Evolutionary conservation across 2,888 invertebrate genomes (phyloP).

Genomic region (Tetanocera ferruginea): DNA sequence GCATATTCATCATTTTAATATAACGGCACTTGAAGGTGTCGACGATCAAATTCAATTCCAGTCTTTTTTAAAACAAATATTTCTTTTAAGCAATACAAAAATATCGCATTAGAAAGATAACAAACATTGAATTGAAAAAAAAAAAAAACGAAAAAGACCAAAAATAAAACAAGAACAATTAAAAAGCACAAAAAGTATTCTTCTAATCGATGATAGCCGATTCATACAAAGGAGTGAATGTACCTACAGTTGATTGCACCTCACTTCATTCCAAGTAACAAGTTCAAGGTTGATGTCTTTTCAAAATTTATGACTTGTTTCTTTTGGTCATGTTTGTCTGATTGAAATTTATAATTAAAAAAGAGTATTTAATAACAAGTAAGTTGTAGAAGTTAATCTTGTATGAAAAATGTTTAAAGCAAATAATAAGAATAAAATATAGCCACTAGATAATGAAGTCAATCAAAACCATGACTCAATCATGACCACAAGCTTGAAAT

Average conservation of each 20-base stretch:
- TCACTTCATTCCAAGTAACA: background rate
- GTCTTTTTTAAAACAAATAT: too few species aligned
- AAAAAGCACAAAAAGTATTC: slow-evolving; percentile 4
- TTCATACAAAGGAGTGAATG: slow-evolving; percentile 2
- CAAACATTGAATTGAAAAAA: background rate
- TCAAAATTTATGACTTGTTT: background rate
- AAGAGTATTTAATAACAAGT: too few species aligned
- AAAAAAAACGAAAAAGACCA: background rate
- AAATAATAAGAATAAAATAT: background rate
- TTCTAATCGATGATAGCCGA: slow-evolving; percentile 16
- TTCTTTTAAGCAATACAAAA: background rate
- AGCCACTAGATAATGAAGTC: background rate
- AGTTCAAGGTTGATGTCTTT: background rate
- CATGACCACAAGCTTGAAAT: background rate
- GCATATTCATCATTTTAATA: too few species aligned
- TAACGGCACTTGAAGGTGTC: too few species aligned
- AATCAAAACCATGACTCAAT: background rate
- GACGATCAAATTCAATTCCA: too few species aligned
- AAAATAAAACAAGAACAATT: slow-evolving; percentile 20
- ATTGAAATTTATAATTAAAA: too few species aligned
- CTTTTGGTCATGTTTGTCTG: too few species aligned
- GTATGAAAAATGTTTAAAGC: background rate
- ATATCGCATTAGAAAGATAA: background rate
- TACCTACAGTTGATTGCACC: background rate
- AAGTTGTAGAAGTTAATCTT: too few species aligned